phyloP scores from a whole-genome alignment of 2,888 invertebrate species.

The Stenodema calcarata region DNA sequence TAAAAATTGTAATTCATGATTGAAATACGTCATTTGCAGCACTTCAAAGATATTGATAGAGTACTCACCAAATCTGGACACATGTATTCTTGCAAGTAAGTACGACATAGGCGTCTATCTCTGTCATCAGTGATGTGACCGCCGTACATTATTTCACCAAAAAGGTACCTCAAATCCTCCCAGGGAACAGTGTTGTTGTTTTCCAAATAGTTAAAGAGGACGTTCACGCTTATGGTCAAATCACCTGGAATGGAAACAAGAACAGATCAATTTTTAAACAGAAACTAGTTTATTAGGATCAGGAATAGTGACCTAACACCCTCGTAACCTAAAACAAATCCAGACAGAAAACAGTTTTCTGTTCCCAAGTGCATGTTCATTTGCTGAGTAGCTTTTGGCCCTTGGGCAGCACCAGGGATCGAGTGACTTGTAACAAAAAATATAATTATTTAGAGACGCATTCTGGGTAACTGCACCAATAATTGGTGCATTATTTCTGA shows the following conservation, averaged over 20 bases:
- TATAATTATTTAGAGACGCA: no score
- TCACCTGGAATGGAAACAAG: slow-evolving; percentile 67
- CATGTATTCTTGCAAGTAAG: slow-evolving; percentile 87
- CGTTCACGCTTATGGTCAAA: slow-evolving; percentile 89
- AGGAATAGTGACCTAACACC: no score
- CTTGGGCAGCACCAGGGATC: no score
- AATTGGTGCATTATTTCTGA: no score
- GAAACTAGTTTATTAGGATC: no score
- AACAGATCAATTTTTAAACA: neutral
- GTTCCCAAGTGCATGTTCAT: no score
- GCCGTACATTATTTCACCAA: slow-evolving; percentile 97
- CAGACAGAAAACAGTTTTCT: no score
- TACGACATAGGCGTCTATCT: slow-evolving; percentile 87
- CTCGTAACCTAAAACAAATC: no score
- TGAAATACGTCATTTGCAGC: neutral
- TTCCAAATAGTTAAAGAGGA: slow-evolving; percentile 89
- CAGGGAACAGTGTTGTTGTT: slow-evolving; percentile 87
- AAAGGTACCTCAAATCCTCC: slow-evolving; percentile 92
- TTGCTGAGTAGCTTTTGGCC: no score
- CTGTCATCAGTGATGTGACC: slow-evolving; percentile 97
- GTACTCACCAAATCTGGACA: slow-evolving; percentile 72
- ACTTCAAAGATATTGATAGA: neutral
- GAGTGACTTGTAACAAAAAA: no score
- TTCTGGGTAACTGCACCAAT: no score
- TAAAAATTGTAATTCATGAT: neutral